These are phyloP conservation scores for Drosophila mojavensis DNA, from an alignment of 1,140 invertebrate genomes.

Conservation along the genomic window DNA sequence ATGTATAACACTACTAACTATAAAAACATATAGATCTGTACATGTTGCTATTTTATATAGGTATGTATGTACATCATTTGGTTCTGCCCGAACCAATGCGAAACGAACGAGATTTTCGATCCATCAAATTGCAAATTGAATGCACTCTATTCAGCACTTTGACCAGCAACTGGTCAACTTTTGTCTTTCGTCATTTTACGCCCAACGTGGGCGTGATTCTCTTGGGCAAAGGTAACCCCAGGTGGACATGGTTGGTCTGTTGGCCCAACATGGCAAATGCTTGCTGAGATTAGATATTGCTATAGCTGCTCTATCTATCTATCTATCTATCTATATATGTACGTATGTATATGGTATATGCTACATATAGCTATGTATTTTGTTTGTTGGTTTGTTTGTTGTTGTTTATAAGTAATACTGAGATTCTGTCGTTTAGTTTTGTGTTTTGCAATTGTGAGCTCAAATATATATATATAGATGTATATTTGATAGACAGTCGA, in stretches of 20 bases:
- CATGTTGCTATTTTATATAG: constrained; percentile 20
- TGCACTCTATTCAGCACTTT: neutral
- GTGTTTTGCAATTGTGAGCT: constrained; percentile 20
- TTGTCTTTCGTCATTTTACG: constrained; percentile 30
- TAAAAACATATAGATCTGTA: constrained; percentile 45
- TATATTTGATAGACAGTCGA: no score
- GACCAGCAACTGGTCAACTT: neutral
- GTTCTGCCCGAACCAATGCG: no score
- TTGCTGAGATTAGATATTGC: neutral
- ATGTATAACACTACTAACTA: constrained; percentile 38
- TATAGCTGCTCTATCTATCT: neutral
- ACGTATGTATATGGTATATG: constrained; percentile 1
- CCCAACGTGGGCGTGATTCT: constrained; percentile 18
- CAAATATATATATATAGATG: no score
- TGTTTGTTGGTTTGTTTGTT: neutral
- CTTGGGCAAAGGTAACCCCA: neutral
- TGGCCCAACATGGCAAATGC: constrained; percentile 41
- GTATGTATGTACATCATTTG: constrained; percentile 25
- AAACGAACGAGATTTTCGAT: no score
- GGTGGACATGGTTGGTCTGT: neutral
- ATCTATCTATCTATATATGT: no score
- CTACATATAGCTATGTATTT: constrained; percentile 26
- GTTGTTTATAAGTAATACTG: constrained; percentile 68
- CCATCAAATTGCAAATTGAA: no score
- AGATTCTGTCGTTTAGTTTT: constrained; percentile 69